Percentiles rank a stretch among this genome's conserved stretches.
phyloP scores from a whole-genome alignment of 2,888 invertebrate genomes.

The Drosophila affinis region DNA sequence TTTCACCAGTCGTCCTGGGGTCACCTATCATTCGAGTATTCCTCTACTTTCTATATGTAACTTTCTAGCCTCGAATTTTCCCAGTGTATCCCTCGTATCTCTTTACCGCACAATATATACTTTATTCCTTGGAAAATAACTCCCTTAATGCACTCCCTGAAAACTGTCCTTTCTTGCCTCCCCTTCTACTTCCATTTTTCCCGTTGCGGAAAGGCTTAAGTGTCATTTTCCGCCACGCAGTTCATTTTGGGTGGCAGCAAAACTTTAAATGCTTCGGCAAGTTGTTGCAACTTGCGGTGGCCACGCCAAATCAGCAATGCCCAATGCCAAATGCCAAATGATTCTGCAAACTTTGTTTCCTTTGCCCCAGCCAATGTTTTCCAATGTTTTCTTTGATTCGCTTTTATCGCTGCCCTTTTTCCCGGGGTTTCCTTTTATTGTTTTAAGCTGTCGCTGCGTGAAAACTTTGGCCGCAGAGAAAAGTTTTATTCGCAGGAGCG shows the following conservation, averaged over 20 bases:
- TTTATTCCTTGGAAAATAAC: not conserved
- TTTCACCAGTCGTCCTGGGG: not conserved
- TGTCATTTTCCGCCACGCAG: conserved; percentile 23
- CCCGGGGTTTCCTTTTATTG: conserved; percentile 34
- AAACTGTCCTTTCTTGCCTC: not conserved
- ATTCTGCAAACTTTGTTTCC: conserved; percentile 49
- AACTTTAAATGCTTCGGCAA: conserved; percentile 35
- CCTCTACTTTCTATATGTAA: not conserved
- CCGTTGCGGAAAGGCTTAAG: not conserved
- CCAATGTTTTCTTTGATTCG: conserved; percentile 9
- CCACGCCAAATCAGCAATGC: conserved; percentile 51
- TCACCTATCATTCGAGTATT: not conserved
- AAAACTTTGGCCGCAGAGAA: conserved; percentile 50
- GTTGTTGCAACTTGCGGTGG: conserved; percentile 41
- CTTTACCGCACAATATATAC: too few species aligned
- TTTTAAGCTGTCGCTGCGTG: conserved; percentile 56
- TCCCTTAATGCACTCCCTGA: not conserved
- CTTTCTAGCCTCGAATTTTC: not conserved
- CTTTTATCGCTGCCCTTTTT: not conserved
- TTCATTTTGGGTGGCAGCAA: conserved; percentile 33
- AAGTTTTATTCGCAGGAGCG: conserved; percentile 42
- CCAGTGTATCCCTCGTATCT: too few species aligned
- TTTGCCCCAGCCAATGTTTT: conserved; percentile 2
- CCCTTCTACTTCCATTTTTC: too few species aligned
- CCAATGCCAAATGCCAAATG: conserved; percentile 49